Percentiles rank a stretch among this genome's conserved stretches.
Evolutionary conservation across 2,113 vertebrate species (phyloP).

Genomic region (Tachysurus vachellii): DNA sequence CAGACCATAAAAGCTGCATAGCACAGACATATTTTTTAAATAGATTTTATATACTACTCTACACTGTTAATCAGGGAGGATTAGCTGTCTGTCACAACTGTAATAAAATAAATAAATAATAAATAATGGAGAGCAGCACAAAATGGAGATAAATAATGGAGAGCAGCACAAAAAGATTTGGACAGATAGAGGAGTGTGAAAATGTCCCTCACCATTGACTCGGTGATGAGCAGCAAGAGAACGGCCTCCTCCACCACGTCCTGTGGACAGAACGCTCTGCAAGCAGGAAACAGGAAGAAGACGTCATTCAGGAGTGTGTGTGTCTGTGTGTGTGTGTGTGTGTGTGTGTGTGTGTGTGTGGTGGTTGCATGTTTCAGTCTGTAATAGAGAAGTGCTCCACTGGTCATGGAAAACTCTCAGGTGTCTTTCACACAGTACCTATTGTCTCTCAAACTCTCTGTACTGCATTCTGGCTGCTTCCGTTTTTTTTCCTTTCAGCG

Average conservation of each 20-base stretch:
- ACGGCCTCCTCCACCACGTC: slow-evolving; percentile 98
- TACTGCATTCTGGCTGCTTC: not conserved
- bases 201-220: slow-evolving; percentile 91
- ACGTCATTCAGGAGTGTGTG: slow-evolving; percentile 55
- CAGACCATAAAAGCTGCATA: not conserved
- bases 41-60: not conserved
- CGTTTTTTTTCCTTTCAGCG: not conserved
- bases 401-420: slow-evolving; percentile 54
- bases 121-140: not conserved
- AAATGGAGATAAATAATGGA: not conserved
- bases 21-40: not conserved
- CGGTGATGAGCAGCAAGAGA: slow-evolving; percentile 91
- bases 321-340: slow-evolving; percentile 34
- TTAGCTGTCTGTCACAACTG: not conserved
- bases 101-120: too few species aligned
- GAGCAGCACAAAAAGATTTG: not conserved
- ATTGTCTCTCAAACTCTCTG: slow-evolving; percentile 22
- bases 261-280: slow-evolving; percentile 93
- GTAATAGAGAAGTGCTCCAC: slow-evolving; percentile 68
- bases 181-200: slow-evolving; percentile 37
- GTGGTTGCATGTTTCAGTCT: slow-evolving; percentile 56
- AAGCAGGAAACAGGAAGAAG: slow-evolving; percentile 65
- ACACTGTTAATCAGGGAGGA: not conserved
- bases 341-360: slow-evolving; percentile 34
- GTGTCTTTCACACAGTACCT: slow-evolving; percentile 38